These are phyloP conservation scores for Aphaenogaster ashmeadi DNA, from an alignment of 1,140 invertebrate species.

Conservation along the genomic window DNA sequence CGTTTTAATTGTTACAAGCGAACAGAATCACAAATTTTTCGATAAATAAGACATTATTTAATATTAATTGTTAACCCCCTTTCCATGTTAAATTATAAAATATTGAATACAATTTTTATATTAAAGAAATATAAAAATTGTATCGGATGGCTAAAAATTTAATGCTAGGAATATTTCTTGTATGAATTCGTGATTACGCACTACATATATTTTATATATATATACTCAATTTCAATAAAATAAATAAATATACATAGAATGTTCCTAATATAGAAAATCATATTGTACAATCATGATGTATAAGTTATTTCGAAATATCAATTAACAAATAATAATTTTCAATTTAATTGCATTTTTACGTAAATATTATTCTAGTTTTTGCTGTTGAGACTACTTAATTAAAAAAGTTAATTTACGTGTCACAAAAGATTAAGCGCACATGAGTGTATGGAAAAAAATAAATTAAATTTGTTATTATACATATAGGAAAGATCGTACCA, in stretches of 20 bases:
- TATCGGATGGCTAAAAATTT: background rate
- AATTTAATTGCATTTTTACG: background rate
- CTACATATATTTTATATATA: no score
- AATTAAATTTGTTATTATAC: no score
- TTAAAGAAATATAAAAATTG: background rate
- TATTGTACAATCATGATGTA: background rate
- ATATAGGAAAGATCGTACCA: no score
- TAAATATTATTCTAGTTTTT: background rate
- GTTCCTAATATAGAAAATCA: background rate
- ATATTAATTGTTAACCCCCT: background rate
- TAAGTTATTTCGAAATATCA: no score
- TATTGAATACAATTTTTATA: background rate
- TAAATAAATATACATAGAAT: background rate
- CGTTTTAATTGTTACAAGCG: background rate
- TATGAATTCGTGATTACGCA: background rate
- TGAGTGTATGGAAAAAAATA: no score
- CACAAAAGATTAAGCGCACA: no score
- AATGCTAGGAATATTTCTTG: background rate
- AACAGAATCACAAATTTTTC: background rate
- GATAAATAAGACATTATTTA: background rate
- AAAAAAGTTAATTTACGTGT: background rate
- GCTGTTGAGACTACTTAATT: background rate
- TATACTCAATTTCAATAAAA: background rate
- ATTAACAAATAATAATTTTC: background rate
- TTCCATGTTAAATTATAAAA: background rate